Percentiles rank a stretch among this genome's conserved stretches.
These are phyloP conservation scores for Leistus spinibarbis DNA, from an alignment of 2,888 invertebrate genomes.

Conservation along the genomic window DNA sequence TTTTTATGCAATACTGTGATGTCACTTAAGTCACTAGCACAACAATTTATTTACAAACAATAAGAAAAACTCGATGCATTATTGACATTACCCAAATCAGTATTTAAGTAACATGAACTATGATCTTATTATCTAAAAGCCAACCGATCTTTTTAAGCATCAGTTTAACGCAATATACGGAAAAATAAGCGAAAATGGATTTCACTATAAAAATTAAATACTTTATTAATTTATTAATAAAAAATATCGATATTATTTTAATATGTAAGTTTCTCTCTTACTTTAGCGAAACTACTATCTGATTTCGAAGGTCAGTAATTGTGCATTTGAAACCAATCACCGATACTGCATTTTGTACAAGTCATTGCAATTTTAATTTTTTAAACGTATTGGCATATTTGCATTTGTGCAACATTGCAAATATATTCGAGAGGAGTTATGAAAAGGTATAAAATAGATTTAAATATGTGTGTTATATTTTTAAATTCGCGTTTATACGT, in stretches of 20 bases:
- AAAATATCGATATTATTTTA: too few relatives aligned
- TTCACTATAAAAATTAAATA: background rate
- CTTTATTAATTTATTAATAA: too few relatives aligned
- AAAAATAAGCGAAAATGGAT: background rate
- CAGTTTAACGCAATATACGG: background rate
- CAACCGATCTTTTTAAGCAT: slow-evolving; percentile 10
- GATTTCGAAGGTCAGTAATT: slow-evolving; percentile 2
- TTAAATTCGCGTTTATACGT: background rate
- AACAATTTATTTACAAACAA: background rate
- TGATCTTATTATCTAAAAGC: slow-evolving; percentile 22
- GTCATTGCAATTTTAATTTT: background rate
- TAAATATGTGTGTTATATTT: background rate
- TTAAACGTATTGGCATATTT: background rate
- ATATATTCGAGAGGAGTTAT: background rate
- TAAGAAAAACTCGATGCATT: background rate
- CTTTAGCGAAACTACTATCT: background rate
- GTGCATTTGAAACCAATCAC: background rate
- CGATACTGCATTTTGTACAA: background rate
- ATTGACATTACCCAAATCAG: background rate
- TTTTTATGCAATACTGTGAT: background rate
- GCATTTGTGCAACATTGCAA: background rate
- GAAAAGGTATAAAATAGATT: background rate
- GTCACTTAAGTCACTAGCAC: background rate
- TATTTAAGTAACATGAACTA: slow-evolving; percentile 19
- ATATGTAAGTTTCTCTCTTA: background rate